These are phyloP conservation scores for Smittia aterrima DNA, from an alignment of 2,888 invertebrate genomes.

Conservation along the genomic window DNA sequence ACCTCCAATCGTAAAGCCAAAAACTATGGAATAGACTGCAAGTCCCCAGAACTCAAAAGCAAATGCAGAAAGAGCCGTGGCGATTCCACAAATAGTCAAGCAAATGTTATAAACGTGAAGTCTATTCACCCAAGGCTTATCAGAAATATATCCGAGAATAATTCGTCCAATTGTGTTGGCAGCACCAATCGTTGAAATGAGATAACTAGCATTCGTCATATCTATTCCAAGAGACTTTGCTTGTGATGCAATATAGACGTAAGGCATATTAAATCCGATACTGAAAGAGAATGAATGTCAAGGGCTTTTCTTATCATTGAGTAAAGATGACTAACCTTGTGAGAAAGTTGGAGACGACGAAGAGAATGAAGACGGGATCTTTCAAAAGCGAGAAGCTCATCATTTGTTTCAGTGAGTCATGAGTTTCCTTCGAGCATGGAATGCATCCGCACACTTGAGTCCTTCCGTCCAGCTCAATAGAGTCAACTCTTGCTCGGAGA, in stretches of 20 bases:
- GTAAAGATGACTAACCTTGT: constrained; percentile 54
- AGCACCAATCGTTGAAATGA: constrained; percentile 79
- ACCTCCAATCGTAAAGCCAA: constrained; percentile 82
- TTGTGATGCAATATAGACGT: constrained; percentile 78
- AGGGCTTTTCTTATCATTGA: neutral
- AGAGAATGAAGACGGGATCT: constrained; percentile 84
- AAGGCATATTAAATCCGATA: constrained; percentile 92
- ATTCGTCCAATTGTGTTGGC: constrained; percentile 89
- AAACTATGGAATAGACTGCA: constrained; percentile 73
- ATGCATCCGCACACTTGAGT: constrained; percentile 59
- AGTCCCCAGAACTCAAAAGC: constrained; percentile 72
- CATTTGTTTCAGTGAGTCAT: constrained; percentile 74
- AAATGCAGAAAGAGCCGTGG: constrained; percentile 75
- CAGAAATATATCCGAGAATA: constrained; percentile 80
- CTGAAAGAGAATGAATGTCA: constrained; percentile 54
- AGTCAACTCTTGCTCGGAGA: constrained; percentile 46
- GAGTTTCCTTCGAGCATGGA: constrained; percentile 67
- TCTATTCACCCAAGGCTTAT: constrained; percentile 88
- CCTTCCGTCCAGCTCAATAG: constrained; percentile 21
- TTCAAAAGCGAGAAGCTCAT: constrained; percentile 80
- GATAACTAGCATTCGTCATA: constrained; percentile 62
- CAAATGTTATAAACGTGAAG: constrained; percentile 85
- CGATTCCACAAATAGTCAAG: constrained; percentile 83
- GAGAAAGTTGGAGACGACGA: constrained; percentile 89
- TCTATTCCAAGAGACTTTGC: constrained; percentile 62